Evolutionary conservation across 2,888 invertebrate genomes (phyloP).

Genomic region (Blastobasis adustella): DNA sequence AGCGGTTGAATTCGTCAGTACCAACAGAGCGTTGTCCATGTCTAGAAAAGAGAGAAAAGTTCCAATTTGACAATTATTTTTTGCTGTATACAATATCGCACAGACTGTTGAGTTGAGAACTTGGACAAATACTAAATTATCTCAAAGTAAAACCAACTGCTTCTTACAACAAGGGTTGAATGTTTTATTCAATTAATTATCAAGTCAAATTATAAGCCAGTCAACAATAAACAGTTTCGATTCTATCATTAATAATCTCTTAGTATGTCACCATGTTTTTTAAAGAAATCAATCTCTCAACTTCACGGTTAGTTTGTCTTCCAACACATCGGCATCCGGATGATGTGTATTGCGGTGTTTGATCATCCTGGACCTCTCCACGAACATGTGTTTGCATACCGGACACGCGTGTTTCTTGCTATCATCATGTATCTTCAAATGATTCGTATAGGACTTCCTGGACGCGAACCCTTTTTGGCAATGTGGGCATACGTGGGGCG

Average conservation of each 20-base stretch:
- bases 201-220: too few relatives aligned
- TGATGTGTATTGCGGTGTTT: constrained; percentile 13
- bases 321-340: constrained; percentile 5
- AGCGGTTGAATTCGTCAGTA: constrained; percentile 60
- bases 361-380: neutral
- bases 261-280: too few relatives aligned
- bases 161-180: too few relatives aligned
- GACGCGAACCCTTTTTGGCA: neutral
- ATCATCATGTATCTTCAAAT: constrained; percentile 10
- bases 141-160: too few relatives aligned
- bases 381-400: constrained; percentile 4
- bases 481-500: constrained; percentile 6
- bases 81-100: too few relatives aligned
- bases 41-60: constrained; percentile 71
- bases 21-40: constrained; percentile 61
- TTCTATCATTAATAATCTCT: too few relatives aligned
- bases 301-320: too few relatives aligned
- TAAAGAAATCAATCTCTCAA: too few relatives aligned
- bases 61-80: constrained; percentile 12
- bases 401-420: neutral
- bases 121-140: too few relatives aligned
- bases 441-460: constrained; percentile 7
- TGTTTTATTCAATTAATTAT: too few relatives aligned
- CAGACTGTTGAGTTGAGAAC: too few relatives aligned
- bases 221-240: too few relatives aligned